Conservation (phyloP, 2,888 invertebrate species). For the Branchipolynoe longqiensis region DNA sequence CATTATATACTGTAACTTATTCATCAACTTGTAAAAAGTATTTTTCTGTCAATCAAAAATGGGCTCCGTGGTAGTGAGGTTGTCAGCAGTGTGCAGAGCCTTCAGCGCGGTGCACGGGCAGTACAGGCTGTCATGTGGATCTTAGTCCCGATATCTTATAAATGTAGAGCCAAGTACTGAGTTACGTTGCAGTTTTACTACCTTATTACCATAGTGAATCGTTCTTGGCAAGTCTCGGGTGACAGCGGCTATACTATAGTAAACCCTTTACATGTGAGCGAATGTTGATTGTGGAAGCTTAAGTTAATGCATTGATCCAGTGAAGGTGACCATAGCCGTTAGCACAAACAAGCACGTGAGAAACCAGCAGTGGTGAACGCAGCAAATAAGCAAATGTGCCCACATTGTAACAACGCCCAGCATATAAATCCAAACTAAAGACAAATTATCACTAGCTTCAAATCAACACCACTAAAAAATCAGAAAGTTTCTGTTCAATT, state of each 20-base stretch:
- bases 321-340: too few species aligned
- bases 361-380: too few species aligned
- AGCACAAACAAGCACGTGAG: too few species aligned
- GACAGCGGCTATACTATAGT: too few species aligned
- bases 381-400: too few species aligned
- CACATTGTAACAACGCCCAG: too few species aligned
- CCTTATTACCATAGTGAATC: neutral
- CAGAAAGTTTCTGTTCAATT: conserved; percentile 49
- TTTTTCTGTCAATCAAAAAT: conserved; percentile 57
- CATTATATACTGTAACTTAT: conserved; percentile 46
- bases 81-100: too few species aligned
- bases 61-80: conserved; percentile 53
- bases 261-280: too few species aligned
- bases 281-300: too few species aligned
- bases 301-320: too few species aligned
- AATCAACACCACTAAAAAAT: conserved; percentile 6
- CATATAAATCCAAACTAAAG: neutral
- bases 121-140: conserved; percentile 18
- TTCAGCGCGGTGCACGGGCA: neutral
- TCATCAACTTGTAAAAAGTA: conserved; percentile 54
- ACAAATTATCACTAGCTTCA: conserved; percentile 21
- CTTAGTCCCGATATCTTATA: neutral
- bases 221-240: neutral
- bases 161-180: neutral
- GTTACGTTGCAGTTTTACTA: too few species aligned